A percentile compares a stretch with the other conserved stretches of the same genome.
Conservation (phyloP, 1,140 invertebrate genomes). For the Microplitis mediator region DNA sequence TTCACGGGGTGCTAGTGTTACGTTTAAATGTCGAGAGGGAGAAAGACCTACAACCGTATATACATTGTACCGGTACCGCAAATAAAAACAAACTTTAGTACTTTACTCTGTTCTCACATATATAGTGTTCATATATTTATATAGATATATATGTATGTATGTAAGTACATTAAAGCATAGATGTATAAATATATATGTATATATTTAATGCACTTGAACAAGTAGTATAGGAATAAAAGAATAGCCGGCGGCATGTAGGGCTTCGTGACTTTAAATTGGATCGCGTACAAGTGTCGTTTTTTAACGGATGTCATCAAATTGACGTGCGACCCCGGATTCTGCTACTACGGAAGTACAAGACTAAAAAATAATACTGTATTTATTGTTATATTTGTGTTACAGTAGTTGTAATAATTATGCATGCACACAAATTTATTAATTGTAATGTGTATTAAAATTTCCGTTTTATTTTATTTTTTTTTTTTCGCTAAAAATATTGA, state of each 20-base stretch:
- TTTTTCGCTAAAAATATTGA: background rate
- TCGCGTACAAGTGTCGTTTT: conserved; percentile 56
- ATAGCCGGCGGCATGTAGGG: conserved; percentile 41
- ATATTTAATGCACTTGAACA: conserved; percentile 39
- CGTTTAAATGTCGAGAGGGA: background rate
- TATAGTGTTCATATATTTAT: too few relatives aligned
- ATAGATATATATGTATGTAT: background rate
- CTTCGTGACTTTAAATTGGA: conserved; percentile 60
- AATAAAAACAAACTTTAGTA: conserved; percentile 20
- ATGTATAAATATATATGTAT: background rate
- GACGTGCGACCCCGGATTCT: conserved; percentile 57
- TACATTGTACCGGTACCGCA: conserved; percentile 2
- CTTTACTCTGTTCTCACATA: background rate
- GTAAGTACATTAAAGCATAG: background rate
- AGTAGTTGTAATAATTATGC: background rate
- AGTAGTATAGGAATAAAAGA: conserved; percentile 45
- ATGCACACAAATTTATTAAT: too few relatives aligned
- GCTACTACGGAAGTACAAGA: conserved; percentile 31
- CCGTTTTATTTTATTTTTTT: background rate
- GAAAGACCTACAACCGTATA: background rate
- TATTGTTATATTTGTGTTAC: background rate
- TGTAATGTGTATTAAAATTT: background rate
- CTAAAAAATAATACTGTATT: conserved; percentile 12
- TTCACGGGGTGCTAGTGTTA: conserved; percentile 12
- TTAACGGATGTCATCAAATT: conserved; percentile 61